phyloP scores from a whole-genome alignment of 37 sponge, comb jelly and placozoan species.

The Hormiphora californensis region DNA sequence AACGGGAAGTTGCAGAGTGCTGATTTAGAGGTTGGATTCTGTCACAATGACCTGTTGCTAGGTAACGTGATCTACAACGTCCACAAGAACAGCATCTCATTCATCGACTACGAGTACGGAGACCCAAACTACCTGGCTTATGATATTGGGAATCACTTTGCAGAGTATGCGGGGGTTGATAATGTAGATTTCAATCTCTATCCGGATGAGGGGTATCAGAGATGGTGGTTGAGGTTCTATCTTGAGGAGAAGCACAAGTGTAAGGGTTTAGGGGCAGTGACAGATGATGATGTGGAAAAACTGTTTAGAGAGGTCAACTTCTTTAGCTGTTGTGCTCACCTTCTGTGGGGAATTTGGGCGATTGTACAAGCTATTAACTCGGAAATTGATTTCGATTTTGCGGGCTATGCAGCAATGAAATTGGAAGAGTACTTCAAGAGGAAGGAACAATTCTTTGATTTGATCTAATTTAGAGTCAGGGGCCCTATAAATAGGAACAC shows the following conservation, averaged over 20 bases:
- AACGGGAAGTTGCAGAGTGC: slow-evolving; percentile 11
- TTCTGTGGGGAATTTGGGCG: slow-evolving; percentile 85
- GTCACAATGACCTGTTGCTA: slow-evolving; percentile 79
- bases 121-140: slow-evolving; percentile 71
- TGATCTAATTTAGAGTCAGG: background rate
- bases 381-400: slow-evolving; percentile 75
- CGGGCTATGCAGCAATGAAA: slow-evolving; percentile 58
- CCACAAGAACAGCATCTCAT: slow-evolving; percentile 55
- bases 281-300: slow-evolving; percentile 38
- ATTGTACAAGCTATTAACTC: slow-evolving; percentile 72
- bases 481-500: too few species aligned
- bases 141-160: slow-evolving; percentile 86
- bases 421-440: slow-evolving; percentile 61
- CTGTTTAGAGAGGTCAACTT: slow-evolving; percentile 70
- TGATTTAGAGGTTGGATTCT: slow-evolving; percentile 65
- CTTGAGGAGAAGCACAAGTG: slow-evolving; percentile 60
- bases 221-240: slow-evolving; percentile 67
- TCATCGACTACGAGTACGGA: slow-evolving; percentile 91
- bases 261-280: background rate
- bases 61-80: slow-evolving; percentile 71
- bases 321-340: slow-evolving; percentile 71
- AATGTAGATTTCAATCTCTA: slow-evolving; percentile 68
- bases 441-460: slow-evolving; percentile 55
- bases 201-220: slow-evolving; percentile 71
- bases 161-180: slow-evolving; percentile 82